These are phyloP conservation scores for Meiosimyza decipiens DNA, from an alignment of 2,888 invertebrate species.

Conservation along the genomic window DNA sequence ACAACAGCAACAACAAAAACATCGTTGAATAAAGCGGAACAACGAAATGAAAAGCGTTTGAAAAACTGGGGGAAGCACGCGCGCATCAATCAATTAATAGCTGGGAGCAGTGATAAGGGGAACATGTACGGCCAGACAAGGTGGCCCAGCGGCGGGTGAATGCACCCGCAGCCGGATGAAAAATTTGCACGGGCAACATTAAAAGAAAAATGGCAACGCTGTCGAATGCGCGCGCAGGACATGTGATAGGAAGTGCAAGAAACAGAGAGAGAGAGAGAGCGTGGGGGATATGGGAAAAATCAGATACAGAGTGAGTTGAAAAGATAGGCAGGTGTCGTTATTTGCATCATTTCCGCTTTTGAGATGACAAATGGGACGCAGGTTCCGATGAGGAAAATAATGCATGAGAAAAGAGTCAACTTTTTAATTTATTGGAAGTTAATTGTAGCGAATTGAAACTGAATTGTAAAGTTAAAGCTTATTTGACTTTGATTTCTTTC, in stretches of 20 bases:
- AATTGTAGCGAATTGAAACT: background rate
- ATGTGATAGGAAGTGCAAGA: slow-evolving; percentile 6
- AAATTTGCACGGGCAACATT: slow-evolving; percentile 8
- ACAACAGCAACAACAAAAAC: slow-evolving; percentile 8
- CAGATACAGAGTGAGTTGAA: background rate
- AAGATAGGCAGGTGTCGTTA: slow-evolving; percentile 55
- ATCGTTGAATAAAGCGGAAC: background rate
- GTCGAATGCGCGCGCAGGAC: slow-evolving; percentile 14
- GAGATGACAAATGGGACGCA: slow-evolving; percentile 24
- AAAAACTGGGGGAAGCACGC: slow-evolving; percentile 29
- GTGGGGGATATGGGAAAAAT: background rate
- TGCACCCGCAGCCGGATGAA: slow-evolving; percentile 41
- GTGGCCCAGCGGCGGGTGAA: slow-evolving; percentile 45
- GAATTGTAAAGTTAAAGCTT: background rate
- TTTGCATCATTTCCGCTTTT: slow-evolving; percentile 62
- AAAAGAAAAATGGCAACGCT: slow-evolving; percentile 29
- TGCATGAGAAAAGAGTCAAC: background rate
- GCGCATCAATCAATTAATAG: slow-evolving; percentile 1
- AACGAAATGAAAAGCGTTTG: slow-evolving; percentile 30
- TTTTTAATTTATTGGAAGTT: background rate
- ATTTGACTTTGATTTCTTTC: slow-evolving; percentile 1
- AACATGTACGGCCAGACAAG: slow-evolving; percentile 45
- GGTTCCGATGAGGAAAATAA: slow-evolving; percentile 1
- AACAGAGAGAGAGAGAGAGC: slow-evolving; percentile 10
- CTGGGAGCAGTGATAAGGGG: background rate